Evolutionary conservation across 2,797 vertebrate genomes (phyloP).

Genomic region (Odontamblyopus lacepedii): DNA sequence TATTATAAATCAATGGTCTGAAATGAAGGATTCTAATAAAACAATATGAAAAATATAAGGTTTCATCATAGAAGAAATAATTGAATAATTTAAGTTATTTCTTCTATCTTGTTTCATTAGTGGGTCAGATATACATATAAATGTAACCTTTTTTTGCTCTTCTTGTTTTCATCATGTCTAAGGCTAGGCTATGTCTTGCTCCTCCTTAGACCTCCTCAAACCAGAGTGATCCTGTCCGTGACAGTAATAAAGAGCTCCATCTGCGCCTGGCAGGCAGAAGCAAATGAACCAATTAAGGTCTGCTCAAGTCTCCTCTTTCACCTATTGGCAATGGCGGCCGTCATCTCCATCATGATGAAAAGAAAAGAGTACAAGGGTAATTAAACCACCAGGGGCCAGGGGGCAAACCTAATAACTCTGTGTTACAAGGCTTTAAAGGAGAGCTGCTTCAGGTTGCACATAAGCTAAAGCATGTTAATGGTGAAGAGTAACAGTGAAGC

Average conservation of each 20-base stretch:
- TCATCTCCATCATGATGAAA: slow-evolving; percentile 66
- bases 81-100: not conserved
- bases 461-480: slow-evolving; percentile 50
- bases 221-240: slow-evolving; percentile 81
- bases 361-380: slow-evolving; percentile 55
- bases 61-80: not conserved
- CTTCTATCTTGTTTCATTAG: not conserved
- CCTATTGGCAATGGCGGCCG: slow-evolving; percentile 60
- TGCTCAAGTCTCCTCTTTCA: slow-evolving; percentile 58
- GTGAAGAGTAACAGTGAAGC: slow-evolving; percentile 29
- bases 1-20: too few relatives aligned
- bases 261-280: slow-evolving; percentile 77
- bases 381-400: slow-evolving; percentile 58
- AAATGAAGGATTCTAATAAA: too few relatives aligned
- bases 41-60: not conserved
- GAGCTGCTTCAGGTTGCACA: slow-evolving; percentile 48
- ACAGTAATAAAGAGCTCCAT: slow-evolving; percentile 82
- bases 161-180: slow-evolving; percentile 34
- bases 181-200: slow-evolving; percentile 66
- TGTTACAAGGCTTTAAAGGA: slow-evolving; percentile 53
- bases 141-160: slow-evolving; percentile 8
- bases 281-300: slow-evolving; percentile 67
- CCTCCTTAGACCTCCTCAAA: slow-evolving; percentile 75
- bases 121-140: not conserved
- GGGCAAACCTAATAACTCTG: slow-evolving; percentile 62